These are phyloP conservation scores for Graptemys geographica DNA, from an alignment of 2,797 vertebrate genomes.

Conservation along the genomic window DNA sequence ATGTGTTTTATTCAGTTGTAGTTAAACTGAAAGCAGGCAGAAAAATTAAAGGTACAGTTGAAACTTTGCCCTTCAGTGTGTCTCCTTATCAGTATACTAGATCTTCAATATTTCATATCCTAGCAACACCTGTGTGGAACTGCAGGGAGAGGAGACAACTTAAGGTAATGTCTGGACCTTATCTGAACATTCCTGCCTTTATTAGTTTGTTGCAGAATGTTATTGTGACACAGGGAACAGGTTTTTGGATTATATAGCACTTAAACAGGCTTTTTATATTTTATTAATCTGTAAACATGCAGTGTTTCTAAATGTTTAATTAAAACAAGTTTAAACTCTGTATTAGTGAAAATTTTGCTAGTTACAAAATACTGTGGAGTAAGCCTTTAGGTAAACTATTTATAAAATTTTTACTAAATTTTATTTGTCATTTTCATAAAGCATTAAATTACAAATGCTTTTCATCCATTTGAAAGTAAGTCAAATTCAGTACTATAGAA, in stretches of 20 bases:
- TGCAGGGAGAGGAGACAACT: not conserved
- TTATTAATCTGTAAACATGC: not conserved
- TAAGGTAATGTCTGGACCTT: not conserved
- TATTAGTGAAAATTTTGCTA: not conserved
- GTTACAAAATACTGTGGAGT: constrained; percentile 27
- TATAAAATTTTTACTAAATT: constrained; percentile 44
- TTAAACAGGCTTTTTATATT: not conserved
- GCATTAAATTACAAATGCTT: constrained; percentile 56
- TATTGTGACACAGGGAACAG: not conserved
- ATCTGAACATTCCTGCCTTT: not conserved
- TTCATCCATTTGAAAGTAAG: constrained; percentile 69
- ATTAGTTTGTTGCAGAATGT: not conserved
- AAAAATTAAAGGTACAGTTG: not conserved
- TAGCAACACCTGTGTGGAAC: not conserved
- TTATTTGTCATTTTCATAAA: constrained; percentile 62
- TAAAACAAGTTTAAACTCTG: not conserved
- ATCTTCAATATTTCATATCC: not conserved
- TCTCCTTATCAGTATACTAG: not conserved
- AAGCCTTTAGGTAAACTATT: constrained; percentile 1
- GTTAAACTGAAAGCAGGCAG: not conserved
- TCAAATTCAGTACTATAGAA: constrained; percentile 64
- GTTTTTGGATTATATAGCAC: not conserved
- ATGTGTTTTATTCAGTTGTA: too few relatives aligned
- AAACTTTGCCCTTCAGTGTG: not conserved
- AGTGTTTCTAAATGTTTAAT: not conserved